Conservation (phyloP, 2,888 invertebrate genomes). For the Aelia acuminata region DNA sequence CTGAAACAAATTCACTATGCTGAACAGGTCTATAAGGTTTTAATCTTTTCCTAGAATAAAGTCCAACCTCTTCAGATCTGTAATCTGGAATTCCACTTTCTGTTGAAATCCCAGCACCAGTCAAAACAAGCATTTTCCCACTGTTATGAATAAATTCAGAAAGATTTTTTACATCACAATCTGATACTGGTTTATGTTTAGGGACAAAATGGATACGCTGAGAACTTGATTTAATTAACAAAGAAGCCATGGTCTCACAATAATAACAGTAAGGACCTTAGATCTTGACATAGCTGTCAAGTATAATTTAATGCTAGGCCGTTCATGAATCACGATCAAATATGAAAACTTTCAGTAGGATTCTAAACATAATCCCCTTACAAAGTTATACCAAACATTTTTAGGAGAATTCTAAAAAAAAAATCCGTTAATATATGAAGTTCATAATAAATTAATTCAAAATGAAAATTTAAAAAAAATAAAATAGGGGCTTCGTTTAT, state of each 20-base stretch:
- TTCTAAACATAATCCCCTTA: background rate
- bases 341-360: background rate
- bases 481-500: no score
- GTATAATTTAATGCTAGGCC: no score
- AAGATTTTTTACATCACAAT: constrained; percentile 74
- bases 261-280: background rate
- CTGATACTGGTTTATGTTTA: constrained; percentile 77
- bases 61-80: constrained; percentile 89
- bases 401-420: no score
- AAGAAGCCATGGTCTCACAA: background rate
- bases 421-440: no score
- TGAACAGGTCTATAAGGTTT: constrained; percentile 91
- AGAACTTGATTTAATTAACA: background rate
- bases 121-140: constrained; percentile 79
- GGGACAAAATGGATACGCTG: constrained; percentile 76
- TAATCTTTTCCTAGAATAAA: constrained; percentile 87
- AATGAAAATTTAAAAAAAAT: no score
- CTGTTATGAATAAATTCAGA: constrained; percentile 75
- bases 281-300: no score
- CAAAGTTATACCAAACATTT: no score
- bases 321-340: background rate
- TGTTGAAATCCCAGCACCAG: constrained; percentile 97
- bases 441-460: no score
- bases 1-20: constrained; percentile 86
- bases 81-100: constrained; percentile 98